These are phyloP conservation scores for Coendou prehensilis DNA, from an alignment of 2,797 vertebrate genomes.

Conservation along the genomic window DNA sequence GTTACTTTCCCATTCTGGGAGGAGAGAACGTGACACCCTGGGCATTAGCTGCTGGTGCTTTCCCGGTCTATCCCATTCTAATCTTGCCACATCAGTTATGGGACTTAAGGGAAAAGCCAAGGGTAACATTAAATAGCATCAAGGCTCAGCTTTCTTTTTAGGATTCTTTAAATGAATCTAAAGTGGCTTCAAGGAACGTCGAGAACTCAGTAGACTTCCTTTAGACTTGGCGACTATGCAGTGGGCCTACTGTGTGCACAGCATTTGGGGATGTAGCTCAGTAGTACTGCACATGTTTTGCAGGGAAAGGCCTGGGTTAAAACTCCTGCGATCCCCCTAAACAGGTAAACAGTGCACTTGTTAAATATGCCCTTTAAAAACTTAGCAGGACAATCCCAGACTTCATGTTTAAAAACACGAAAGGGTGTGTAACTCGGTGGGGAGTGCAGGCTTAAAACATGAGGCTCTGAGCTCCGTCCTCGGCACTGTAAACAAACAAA, in stretches of 20 bases:
- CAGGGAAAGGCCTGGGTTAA: not conserved
- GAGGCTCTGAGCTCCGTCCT: too few species aligned
- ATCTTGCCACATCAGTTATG: not conserved
- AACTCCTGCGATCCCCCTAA: not conserved
- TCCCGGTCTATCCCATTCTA: constrained; percentile 24
- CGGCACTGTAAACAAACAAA: not conserved
- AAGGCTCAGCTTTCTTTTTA: constrained; percentile 58
- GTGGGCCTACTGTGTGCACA: not conserved
- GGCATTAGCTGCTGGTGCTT: constrained; percentile 16
- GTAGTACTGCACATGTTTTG: not conserved
- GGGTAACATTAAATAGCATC: constrained; percentile 5
- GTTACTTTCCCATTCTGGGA: not conserved
- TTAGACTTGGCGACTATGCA: not conserved
- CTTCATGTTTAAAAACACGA: not conserved
- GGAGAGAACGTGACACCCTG: not conserved
- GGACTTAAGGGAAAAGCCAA: constrained; percentile 50
- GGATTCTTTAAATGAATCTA: constrained; percentile 26
- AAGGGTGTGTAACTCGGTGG: not conserved
- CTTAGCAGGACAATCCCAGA: not conserved
- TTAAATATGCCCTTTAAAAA: not conserved
- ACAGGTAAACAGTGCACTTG: not conserved
- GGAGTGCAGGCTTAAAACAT: not conserved
- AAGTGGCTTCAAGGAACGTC: constrained; percentile 34
- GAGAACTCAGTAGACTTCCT: not conserved
- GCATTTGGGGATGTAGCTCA: not conserved